Conservation (phyloP, 2,113 vertebrate species). For the Arvicanthis niloticus region DNA sequence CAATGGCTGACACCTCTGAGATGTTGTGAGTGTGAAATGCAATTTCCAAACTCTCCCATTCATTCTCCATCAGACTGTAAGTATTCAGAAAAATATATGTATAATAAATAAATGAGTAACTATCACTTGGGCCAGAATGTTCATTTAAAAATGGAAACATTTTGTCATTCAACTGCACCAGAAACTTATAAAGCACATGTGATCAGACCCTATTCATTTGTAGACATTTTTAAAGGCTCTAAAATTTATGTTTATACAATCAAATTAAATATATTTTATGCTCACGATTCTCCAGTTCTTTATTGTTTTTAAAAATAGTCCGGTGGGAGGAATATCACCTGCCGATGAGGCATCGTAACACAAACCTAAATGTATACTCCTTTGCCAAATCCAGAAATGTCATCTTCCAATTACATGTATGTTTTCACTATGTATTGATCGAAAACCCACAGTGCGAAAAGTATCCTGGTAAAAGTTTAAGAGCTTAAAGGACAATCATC, state of each 20-base stretch:
- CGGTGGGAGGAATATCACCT: neutral
- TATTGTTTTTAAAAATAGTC: neutral
- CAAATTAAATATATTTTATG: constrained; percentile 27
- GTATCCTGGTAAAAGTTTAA: neutral
- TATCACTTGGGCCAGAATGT: neutral
- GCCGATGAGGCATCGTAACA: neutral
- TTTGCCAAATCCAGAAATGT: neutral
- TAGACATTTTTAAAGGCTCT: neutral
- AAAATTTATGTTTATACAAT: constrained; percentile 23
- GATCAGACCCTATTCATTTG: neutral
- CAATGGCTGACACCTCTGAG: neutral
- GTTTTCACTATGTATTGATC: neutral
- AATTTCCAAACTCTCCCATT: neutral
- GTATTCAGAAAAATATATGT: neutral
- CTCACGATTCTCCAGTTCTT: neutral
- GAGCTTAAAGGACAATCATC: neutral
- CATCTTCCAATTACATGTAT: neutral
- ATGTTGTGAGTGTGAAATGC: constrained; percentile 1
- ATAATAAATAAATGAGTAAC: neutral
- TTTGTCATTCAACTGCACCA: neutral
- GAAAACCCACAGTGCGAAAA: neutral
- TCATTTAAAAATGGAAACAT: neutral
- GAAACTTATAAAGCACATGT: neutral
- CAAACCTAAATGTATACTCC: neutral
- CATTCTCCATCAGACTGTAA: neutral